Base-by-base conservation (phyloP, 2,888 invertebrate species). In the Psococerastis gibbosa region DNA sequence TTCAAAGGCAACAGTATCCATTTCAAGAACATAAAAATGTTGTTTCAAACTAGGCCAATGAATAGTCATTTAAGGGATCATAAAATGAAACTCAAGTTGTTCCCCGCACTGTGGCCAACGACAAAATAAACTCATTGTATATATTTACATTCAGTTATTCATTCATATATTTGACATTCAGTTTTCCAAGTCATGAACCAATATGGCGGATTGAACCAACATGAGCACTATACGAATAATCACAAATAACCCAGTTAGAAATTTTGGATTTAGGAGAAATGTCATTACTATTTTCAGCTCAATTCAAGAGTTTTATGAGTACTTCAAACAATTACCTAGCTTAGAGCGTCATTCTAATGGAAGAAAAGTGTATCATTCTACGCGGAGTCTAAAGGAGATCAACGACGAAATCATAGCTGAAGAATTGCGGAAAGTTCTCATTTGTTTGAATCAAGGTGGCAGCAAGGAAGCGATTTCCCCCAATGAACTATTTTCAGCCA, bases 241-340 rank as follows among this genome's bases (percentile, higher is more conserved):
- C n/a, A n/a, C n/a, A n/a, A n/a, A n/a, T n/a, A n/a, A n/a, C n/a
- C n/a, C n/a, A n/a, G n/a, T n/a, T n/a, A n/a, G n/a, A n/a, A 43
- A 32, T 46, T 33, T 22, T 23, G 3, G 1, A 33, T 27, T 20
- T 46, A 43, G 44, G 13, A 15, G 31, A 45, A 23, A n/a, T n/a
- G 34, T 41, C 33, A 32, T 16, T 43, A 15, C 46, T 34, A 33
- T 46, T 54, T 53, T 35, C 63, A 83, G 82, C 58, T 82, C 83
- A 60, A 82, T 83, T 56, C 78, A 80, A 59, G 78, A 80, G 56
- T 84, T 84, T 58, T 81, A 79, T 61, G 75, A 75, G 54, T 84
- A 82, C 60, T 78, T 84, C 53, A 81, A 77, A 57, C 73, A 78
- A 57, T 63, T 82, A 57, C 83, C 82, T 9, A 73, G 78, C 2